Percentiles rank a stretch among this genome's conserved stretches.
Evolutionary conservation across 2,888 invertebrate genomes (phyloP).

Genomic region (Tachystola acroxantha): DNA sequence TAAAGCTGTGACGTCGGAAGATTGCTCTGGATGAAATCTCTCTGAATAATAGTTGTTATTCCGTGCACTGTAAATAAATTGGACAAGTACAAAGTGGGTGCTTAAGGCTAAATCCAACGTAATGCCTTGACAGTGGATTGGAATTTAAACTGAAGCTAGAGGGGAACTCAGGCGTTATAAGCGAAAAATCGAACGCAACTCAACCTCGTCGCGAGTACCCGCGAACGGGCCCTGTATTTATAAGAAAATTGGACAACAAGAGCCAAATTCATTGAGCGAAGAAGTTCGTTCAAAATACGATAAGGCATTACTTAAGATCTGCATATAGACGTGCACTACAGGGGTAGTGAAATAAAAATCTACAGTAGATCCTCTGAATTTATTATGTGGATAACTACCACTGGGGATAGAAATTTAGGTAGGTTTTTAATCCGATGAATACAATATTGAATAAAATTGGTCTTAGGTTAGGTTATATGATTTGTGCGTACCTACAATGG

Average conservation of each 20-base stretch:
- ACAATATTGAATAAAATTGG: too few species aligned
- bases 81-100: slow-evolving; percentile 15
- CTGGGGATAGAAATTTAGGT: too few species aligned
- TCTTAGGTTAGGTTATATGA: too few species aligned
- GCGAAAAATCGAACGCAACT: slow-evolving; percentile 22
- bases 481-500: too few species aligned
- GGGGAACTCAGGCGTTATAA: slow-evolving; percentile 21
- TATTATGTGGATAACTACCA: too few species aligned
- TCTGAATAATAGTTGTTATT: slow-evolving; percentile 28
- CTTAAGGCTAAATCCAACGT: slow-evolving; percentile 15
- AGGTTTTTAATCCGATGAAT: too few species aligned
- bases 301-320: too few species aligned
- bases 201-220: slow-evolving; percentile 5
- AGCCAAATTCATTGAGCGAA: slow-evolving; percentile 29
- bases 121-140: slow-evolving; percentile 13
- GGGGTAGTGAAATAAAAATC: too few species aligned
- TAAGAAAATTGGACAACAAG: slow-evolving; percentile 35
- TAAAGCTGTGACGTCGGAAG: slow-evolving; percentile 18
- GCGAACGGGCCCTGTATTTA: slow-evolving; percentile 13
- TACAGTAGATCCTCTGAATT: too few species aligned
- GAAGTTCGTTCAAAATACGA: too few species aligned
- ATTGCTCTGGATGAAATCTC: slow-evolving; percentile 21
- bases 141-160: slow-evolving; percentile 14
- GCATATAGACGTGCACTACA: too few species aligned
- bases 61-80: slow-evolving; percentile 28